Percentiles rank a stretch among this genome's conserved stretches.
Evolutionary conservation across 2,797 vertebrate species (phyloP).

Genomic region (Prunella strophiata): DNA sequence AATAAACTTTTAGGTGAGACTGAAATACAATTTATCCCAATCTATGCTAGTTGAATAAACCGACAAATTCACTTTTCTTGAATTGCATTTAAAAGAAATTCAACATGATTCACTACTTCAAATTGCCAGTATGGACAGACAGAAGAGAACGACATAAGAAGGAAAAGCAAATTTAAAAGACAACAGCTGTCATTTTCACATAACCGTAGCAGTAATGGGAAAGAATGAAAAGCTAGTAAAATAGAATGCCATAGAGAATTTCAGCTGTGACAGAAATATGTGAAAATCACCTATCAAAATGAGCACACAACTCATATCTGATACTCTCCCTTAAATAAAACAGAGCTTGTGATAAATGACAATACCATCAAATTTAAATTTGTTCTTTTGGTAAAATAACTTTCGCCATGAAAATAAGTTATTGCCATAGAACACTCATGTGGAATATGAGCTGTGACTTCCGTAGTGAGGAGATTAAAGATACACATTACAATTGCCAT

Average conservation of each 20-base stretch:
- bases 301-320: not conserved
- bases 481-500: not conserved
- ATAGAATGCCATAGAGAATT: not conserved
- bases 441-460: not conserved
- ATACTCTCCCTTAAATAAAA: not conserved
- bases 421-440: not conserved
- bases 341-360: not conserved
- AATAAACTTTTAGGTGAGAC: conserved; percentile 8
- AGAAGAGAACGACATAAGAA: not conserved
- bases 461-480: not conserved
- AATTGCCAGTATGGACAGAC: not conserved
- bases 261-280: not conserved
- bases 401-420: not conserved
- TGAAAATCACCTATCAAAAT: not conserved
- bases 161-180: not conserved
- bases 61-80: not conserved
- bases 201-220: not conserved
- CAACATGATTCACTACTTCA: not conserved
- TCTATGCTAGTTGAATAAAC: not conserved
- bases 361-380: not conserved
- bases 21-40: not conserved
- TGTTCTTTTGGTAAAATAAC: not conserved
- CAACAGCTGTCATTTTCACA: not conserved
- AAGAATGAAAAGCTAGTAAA: not conserved
- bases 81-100: not conserved